Percentiles rank a stretch among this genome's conserved stretches.
phyloP scores from a whole-genome alignment of 2,113 vertebrate species.

The Leptosomus discolor region DNA sequence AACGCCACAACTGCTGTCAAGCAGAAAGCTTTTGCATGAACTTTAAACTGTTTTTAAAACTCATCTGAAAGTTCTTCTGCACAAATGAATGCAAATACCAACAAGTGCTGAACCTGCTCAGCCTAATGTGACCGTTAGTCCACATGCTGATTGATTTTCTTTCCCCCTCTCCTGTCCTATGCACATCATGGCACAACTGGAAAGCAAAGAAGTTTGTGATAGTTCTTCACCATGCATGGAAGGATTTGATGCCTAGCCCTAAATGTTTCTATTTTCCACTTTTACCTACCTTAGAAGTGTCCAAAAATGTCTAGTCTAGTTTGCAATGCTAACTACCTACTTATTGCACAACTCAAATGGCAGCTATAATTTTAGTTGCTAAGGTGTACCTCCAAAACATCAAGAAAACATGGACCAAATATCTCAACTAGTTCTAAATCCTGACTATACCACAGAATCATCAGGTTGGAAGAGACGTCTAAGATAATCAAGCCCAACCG shows the following conservation, averaged over 20 bases:
- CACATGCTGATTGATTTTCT: fast-evolving
- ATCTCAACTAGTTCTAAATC: neutral
- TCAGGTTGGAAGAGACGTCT: too few relatives aligned
- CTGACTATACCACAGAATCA: too few relatives aligned
- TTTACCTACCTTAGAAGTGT: neutral
- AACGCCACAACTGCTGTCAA: neutral
- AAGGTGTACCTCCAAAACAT: neutral
- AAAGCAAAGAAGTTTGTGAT: neutral
- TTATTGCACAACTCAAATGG: neutral
- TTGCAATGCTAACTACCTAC: neutral
- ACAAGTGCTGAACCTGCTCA: neutral
- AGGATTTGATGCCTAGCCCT: neutral
- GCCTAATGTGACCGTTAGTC: neutral
- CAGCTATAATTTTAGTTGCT: neutral
- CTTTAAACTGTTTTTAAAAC: neutral
- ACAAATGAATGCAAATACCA: neutral
- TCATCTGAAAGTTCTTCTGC: neutral
- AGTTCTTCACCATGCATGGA: neutral
- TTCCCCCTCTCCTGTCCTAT: neutral
- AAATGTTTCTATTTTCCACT: neutral
- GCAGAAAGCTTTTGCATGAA: neutral
- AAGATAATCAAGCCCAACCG: too few relatives aligned
- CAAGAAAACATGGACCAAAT: neutral
- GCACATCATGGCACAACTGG: neutral
- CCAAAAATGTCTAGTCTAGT: neutral